A percentile compares a stretch with the other conserved stretches of the same genome.
phyloP scores from a whole-genome alignment of 1,140 invertebrate species.

The Telenomus remus region DNA sequence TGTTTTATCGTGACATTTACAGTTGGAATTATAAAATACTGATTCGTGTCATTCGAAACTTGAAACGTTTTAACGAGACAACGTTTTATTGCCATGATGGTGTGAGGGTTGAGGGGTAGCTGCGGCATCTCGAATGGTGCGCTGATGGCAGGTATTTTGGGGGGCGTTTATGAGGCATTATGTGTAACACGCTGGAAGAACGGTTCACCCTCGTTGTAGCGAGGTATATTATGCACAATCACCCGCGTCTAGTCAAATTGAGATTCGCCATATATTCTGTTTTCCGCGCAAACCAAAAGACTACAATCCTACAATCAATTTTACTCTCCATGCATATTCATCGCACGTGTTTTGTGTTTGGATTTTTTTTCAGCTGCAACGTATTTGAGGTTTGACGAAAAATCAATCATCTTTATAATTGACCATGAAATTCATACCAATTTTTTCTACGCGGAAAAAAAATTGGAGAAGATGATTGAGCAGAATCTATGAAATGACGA shows the following conservation, averaged over 20 bases:
- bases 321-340: background rate
- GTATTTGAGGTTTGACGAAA: too few relatives aligned
- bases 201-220: constrained; percentile 66
- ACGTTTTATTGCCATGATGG: constrained; percentile 70
- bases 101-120: constrained; percentile 61
- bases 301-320: constrained; percentile 48
- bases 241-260: constrained; percentile 65
- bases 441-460: too few relatives aligned
- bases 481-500: background rate
- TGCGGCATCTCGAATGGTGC: constrained; percentile 64
- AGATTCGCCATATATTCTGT: constrained; percentile 62
- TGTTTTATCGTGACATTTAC: constrained; percentile 20
- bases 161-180: constrained; percentile 76
- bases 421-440: too few relatives aligned
- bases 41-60: constrained; percentile 22
- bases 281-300: constrained; percentile 46
- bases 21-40: constrained; percentile 35
- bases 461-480: too few relatives aligned
- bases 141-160: constrained; percentile 70
- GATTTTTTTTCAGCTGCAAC: too few relatives aligned
- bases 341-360: background rate
- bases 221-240: constrained; percentile 65
- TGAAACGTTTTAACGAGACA: constrained; percentile 65
- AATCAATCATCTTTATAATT: too few relatives aligned
- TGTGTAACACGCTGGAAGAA: constrained; percentile 75